Evolutionary conservation across 1,140 invertebrate species (phyloP), one percentile per base, ranked within the genome.

Genomic region (Aphis craccivora): DNA sequence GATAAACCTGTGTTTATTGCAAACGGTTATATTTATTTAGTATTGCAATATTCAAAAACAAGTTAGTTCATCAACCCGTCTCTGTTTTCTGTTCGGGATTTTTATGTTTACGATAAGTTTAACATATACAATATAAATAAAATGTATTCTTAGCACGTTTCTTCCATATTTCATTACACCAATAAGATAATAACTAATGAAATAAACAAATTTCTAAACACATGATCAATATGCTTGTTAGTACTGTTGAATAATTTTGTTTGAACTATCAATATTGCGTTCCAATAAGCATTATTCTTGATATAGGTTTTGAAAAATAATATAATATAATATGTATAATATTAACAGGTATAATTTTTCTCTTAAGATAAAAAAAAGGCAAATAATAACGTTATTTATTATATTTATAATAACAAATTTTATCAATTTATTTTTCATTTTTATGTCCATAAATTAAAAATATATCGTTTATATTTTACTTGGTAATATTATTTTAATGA

Each of bases 71-170:
- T 76, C 60, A n/a, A 76, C 60, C 60, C 60, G 6, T 20, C 11
- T 76, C 60, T 76, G 60, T 76, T 76, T 76, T 30, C 60, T 76
- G 60, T 76, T 76, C 30, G n/a, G 14, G n/a, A 40, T 25, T 84
- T 84, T 84, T 40, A 84, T 84, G 37, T 84, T 40, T 43, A 84
- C 23, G 40, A 25, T 40, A 84, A 43, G 40, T 43, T 40, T 43
- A 84, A 84, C 83, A 84, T 22, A 43, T 84, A 40, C 22, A 84
- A 25, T 5, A 37, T 40, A 40, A 43, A 8, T 43, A 11, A 23
- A 84, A 84, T 40, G 22, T 84, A 84, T 84, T 84, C 83, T 84
- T 84, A 84, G 37, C 83, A 84, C 37, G 83, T 84, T 84, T 84
- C 35, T 84, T 84, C 40, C 43, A 25, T 84, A 40, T 84, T 40